Conservation (phyloP, 2,113 vertebrate genomes). For the Gopherus evgoodei region DNA sequence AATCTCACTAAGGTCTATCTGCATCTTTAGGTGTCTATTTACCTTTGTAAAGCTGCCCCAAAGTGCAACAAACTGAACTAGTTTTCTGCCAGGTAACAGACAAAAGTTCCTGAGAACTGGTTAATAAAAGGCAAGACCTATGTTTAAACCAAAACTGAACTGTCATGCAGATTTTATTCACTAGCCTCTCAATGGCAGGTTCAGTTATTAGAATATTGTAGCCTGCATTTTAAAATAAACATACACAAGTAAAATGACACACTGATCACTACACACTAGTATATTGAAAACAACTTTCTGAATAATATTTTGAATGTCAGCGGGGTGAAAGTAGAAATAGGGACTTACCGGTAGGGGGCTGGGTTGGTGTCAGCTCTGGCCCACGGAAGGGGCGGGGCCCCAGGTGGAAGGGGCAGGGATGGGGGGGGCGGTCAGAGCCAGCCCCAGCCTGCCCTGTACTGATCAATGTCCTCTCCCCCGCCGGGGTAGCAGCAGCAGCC, state of each 20-base stretch:
- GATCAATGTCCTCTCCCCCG: no score
- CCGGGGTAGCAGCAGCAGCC: no score
- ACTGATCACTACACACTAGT: constrained; percentile 15
- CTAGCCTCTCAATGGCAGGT: constrained; percentile 57
- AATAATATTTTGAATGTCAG: constrained; percentile 52
- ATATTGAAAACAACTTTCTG: neutral
- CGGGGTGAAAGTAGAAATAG: no score
- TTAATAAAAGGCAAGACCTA: constrained; percentile 13
- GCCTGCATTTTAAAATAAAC: neutral
- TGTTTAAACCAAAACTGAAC: neutral
- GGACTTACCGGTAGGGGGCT: no score
- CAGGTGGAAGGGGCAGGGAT: no score
- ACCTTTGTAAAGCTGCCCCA: neutral
- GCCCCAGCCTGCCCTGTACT: no score
- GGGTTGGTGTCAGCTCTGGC: no score
- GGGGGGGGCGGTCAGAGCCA: no score
- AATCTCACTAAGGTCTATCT: neutral
- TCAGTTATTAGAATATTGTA: constrained; percentile 33
- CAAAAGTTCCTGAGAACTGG: neutral
- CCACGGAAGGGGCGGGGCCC: no score
- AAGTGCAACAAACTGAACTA: neutral
- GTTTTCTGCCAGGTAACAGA: neutral
- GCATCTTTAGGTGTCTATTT: neutral
- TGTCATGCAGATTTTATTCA: constrained; percentile 29
- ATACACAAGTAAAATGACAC: neutral